Base-by-base conservation (phyloP, 2,113 vertebrate species). In the Gavialis gangeticus region DNA sequence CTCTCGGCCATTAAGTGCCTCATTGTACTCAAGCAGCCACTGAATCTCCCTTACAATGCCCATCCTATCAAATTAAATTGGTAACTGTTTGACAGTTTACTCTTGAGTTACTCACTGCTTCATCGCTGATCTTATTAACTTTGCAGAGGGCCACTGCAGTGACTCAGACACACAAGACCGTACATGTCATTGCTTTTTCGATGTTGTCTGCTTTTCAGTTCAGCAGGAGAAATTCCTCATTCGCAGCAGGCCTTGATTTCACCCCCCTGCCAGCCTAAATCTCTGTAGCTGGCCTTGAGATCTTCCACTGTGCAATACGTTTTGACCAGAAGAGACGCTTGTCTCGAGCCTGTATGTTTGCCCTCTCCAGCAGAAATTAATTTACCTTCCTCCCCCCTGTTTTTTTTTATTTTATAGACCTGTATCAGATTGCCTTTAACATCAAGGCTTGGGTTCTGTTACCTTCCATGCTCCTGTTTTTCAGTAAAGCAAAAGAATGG, bases 361-460 rank as follows among this genome's bases (percentile, higher is more conserved):
- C 86, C 78, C 54, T 83, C 77, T 89, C 21, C 57, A 37, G 22
- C 1, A 79, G 89, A 24, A 90, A 77, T 66, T 27, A 0, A 64
- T 78, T 93, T 78, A 28, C 87, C 84, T 91, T 85, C n/a, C 63
- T 75, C 81, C 90, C 34, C 69, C n/a, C 64, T 34, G 34, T 86
- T 62, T 46, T 66, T 79, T 90, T 75, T 66, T 85, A 46, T 57
- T 91, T 54, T 15, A 73, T 75, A 59, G 63, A 81, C 16, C 0
- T 1, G 28, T 55, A 58, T 75, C 71, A 12, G 56, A 78, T 92
- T 95, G 57, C 73, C 37, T 83, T 93, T 85, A 28, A 75, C 2
- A 3, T 71, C 66, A 56, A 75, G 73, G 19, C 86, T 55, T 75
- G 73, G 82, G 80, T 94, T 89, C 82, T 82, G 28, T 95, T 94